Evolutionary conservation across 2,113 vertebrate genomes (phyloP), one percentile per base, ranked within the genome.

Genomic region (Narcine bancroftii): DNA sequence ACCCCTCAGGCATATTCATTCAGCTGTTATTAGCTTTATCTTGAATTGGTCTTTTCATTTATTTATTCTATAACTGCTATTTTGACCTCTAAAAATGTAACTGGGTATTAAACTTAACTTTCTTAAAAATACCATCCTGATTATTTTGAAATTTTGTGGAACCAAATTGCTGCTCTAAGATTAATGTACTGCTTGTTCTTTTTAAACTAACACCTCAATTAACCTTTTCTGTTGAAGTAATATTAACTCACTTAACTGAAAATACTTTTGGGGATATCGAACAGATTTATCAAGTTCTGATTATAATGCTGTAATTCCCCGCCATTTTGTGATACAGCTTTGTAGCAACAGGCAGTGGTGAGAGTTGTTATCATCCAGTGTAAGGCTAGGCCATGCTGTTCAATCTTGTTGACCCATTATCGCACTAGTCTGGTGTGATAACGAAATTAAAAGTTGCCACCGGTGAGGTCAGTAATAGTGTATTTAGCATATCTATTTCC

Each of bases 81-180:
- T 66, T 71, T 91, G 89, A 91, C 89, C 89, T 24, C 65, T 69
- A 71, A 91, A 69, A 66, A 69, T 69, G 65, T 91, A 91, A 71
- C 89, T 69, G 39, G 39, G 6, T 71, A 33, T 13, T 69, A 45
- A 87, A 60, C 17, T 87, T 60, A 69, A 69, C n/a, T 87, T 87
- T 87, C n/a, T 53, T 17, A 5, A 69, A 66, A 89, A 36, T 7
- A 11, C n/a, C 11, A 42, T 45, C 89, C 42, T 24, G 47, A 69
- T 91, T 91, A 91, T 91, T 91, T 91, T 91, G 65, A 26, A 91
- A 69, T 69, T 17, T 63, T 47, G 39, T 3, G 2, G 42, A 69
- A 26, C 39, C 45, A 91, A 91, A 91, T 69, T 91, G 36, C 89
- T 69, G 63, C 60, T 89, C 56, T 47, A 69, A 91, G n/a, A 24